A percentile compares a stretch with the other conserved stretches of the same genome.
Evolutionary conservation across 2,888 invertebrate species (phyloP).

Genomic region (Tinea trinotella): DNA sequence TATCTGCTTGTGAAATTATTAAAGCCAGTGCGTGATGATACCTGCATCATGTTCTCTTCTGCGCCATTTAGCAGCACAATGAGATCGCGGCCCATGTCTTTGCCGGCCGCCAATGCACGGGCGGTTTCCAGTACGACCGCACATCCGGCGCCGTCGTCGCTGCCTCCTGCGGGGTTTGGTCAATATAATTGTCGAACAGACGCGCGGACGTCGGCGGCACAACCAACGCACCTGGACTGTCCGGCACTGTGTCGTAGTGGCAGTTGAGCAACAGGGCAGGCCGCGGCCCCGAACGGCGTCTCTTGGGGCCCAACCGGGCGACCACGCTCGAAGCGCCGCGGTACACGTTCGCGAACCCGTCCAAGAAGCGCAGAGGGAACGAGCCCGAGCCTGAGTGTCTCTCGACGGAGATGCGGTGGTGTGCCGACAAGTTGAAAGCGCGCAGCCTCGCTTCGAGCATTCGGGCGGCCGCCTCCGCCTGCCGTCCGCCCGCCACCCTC

Average conservation of each 20-base stretch:
- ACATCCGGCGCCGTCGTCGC: conserved; percentile 92
- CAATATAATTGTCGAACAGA: background rate
- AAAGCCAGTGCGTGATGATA: too few relatives aligned
- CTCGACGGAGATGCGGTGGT: conserved; percentile 76
- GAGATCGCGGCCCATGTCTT: conserved; percentile 79
- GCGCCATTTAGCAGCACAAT: conserved; percentile 92
- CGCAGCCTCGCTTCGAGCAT: conserved; percentile 69
- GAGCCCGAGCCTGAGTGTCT: conserved; percentile 80
- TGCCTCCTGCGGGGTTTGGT: conserved; percentile 74
- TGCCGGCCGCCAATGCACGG: conserved; percentile 74
- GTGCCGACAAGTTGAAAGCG: conserved; percentile 49
- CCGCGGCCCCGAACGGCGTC: conserved; percentile 54
- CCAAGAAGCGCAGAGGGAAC: conserved; percentile 82
- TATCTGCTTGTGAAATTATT: too few relatives aligned
- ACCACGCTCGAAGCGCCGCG: conserved; percentile 86
- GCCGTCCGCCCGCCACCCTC: conserved; percentile 38
- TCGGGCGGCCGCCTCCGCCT: background rate
- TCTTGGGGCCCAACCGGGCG: conserved; percentile 55
- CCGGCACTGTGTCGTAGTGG: conserved; percentile 91
- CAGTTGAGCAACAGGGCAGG: conserved; percentile 87
- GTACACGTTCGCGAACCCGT: conserved; percentile 88
- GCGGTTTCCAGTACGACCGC: conserved; percentile 88
- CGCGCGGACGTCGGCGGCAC: too few relatives aligned
- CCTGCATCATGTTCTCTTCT: conserved; percentile 91
- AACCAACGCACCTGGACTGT: conserved; percentile 84